phyloP scores from a whole-genome alignment of 30 jellyfish, hydroid and myxozoan species.

The Hydractinia echinata region DNA sequence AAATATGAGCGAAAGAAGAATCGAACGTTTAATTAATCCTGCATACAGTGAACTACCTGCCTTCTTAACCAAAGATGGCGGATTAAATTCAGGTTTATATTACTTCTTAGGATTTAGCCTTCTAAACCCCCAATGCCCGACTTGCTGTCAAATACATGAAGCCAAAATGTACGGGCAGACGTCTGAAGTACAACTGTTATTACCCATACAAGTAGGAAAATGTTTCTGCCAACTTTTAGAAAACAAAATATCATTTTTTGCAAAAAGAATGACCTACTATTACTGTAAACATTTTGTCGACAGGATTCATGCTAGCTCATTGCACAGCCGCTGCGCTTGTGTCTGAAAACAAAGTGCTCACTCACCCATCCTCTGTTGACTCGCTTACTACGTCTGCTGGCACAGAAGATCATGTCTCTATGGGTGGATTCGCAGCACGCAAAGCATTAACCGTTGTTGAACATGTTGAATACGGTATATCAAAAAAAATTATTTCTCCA shows the following conservation, averaged over 20 bases:
- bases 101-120: too few species aligned
- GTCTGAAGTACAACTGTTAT: too few species aligned
- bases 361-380: conserved; percentile 91
- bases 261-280: too few species aligned
- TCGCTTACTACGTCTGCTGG: conserved; percentile 93
- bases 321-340: conserved; percentile 93
- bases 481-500: not conserved
- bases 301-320: conserved; percentile 92
- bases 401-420: conserved; percentile 94
- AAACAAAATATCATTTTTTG: too few species aligned
- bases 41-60: conserved; percentile 93
- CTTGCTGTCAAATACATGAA: too few species aligned
- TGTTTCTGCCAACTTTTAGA: too few species aligned
- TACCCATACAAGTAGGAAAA: too few species aligned
- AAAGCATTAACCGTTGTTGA: conserved; percentile 79
- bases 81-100: conserved; percentile 89
- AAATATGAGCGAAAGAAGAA: conserved; percentile 83
- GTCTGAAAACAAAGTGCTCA: conserved; percentile 79
- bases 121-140: too few species aligned
- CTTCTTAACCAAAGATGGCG: conserved; percentile 78
- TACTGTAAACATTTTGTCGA: too few species aligned
- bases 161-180: too few species aligned
- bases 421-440: conserved; percentile 97
- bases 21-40: conserved; percentile 87
- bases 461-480: conserved; percentile 78